phyloP scores from a whole-genome alignment of 2,888 invertebrate species.

The Balanococcus diminutus region DNA sequence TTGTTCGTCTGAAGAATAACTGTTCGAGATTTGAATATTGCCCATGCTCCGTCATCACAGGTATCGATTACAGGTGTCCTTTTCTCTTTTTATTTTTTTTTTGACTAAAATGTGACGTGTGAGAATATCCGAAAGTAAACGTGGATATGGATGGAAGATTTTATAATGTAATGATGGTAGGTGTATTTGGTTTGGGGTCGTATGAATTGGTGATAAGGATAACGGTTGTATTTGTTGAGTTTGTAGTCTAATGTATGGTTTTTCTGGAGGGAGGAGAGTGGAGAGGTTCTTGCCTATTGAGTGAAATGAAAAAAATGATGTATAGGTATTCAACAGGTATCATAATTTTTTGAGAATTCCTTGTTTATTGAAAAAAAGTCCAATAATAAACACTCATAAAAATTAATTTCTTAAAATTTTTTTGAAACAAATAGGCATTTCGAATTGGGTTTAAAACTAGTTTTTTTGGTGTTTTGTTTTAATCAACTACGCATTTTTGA shows the following conservation, averaged over 20 bases:
- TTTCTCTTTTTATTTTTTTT: background rate
- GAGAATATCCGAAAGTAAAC: background rate
- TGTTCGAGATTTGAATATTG: conserved; percentile 2
- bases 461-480: too few species aligned
- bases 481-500: too few species aligned
- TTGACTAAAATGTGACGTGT: background rate
- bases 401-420: too few species aligned
- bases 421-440: too few species aligned
- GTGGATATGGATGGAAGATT: background rate
- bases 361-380: background rate
- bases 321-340: background rate
- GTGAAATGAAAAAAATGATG: too few species aligned
- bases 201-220: background rate
- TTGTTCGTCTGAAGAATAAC: background rate
- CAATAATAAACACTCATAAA: too few species aligned
- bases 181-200: background rate
- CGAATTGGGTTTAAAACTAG: too few species aligned
- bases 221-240: background rate
- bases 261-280: too few species aligned
- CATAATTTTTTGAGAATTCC: too few species aligned
- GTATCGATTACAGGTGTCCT: background rate
- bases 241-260: background rate
- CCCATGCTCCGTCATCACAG: background rate
- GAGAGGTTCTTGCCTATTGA: too few species aligned
- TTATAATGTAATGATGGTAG: background rate